A percentile compares a stretch with the other conserved stretches of the same genome.
Evolutionary conservation across 1,140 invertebrate species (phyloP).

Genomic region (Bilobella aurantiaca): DNA sequence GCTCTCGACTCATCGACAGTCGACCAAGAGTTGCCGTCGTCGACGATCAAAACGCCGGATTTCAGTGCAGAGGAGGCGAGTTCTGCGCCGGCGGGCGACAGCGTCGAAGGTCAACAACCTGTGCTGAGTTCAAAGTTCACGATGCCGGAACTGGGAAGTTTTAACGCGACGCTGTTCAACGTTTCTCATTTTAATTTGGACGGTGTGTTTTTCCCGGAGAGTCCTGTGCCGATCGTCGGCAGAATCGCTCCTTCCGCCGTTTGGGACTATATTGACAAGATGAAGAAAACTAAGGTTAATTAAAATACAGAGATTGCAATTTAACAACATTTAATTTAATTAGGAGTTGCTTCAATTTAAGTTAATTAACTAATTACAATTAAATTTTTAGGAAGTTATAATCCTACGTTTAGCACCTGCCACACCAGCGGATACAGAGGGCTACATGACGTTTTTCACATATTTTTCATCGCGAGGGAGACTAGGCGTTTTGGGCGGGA

Average conservation of each 20-base stretch:
- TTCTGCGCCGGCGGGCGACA: not conserved
- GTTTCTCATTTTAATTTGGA: slow-evolving; percentile 24
- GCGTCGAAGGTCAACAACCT: not conserved
- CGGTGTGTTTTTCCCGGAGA: slow-evolving; percentile 25
- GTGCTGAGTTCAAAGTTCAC: slow-evolving; percentile 19
- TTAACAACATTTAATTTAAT: slow-evolving; percentile 7
- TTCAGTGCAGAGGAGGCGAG: slow-evolving; percentile 14
- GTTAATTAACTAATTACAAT: too few species aligned
- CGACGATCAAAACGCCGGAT: slow-evolving; percentile 35
- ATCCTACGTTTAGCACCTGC: slow-evolving; percentile 68
- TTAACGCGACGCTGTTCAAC: slow-evolving; percentile 19
- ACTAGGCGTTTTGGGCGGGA: slow-evolving; percentile 54
- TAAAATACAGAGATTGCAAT: not conserved
- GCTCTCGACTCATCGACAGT: slow-evolving; percentile 17
- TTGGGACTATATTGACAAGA: slow-evolving; percentile 86
- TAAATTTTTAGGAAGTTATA: slow-evolving; percentile 57
- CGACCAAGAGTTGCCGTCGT: slow-evolving; percentile 33
- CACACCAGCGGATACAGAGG: slow-evolving; percentile 68
- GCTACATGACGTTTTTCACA: slow-evolving; percentile 76
- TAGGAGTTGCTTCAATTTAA: not conserved
- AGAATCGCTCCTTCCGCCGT: slow-evolving; percentile 80
- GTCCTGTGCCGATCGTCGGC: slow-evolving; percentile 57
- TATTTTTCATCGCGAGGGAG: slow-evolving; percentile 74
- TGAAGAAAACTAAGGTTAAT: slow-evolving; percentile 66
- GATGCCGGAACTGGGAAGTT: slow-evolving; percentile 31